Conservation (phyloP, 2,888 invertebrate genomes). For the Drosophila borealis region DNA sequence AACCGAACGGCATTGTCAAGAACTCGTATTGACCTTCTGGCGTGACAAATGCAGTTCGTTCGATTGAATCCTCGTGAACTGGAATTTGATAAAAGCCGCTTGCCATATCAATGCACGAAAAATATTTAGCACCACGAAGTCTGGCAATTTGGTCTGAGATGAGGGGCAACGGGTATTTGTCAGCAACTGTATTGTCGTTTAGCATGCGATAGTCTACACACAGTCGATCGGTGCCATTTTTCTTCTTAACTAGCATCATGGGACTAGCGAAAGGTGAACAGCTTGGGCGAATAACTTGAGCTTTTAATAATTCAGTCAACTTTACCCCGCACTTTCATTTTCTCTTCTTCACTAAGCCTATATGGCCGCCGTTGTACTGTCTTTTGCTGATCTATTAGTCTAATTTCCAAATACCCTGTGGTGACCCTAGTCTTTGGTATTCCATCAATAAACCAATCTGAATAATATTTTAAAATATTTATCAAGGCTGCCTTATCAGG, state of each 20-base stretch:
- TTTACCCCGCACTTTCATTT: constrained; percentile 17
- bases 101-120: constrained; percentile 12
- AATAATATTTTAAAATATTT: too few relatives aligned
- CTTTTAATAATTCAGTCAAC: constrained; percentile 15
- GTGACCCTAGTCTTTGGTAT: constrained; percentile 12
- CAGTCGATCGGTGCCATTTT: constrained; percentile 6
- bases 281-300: constrained; percentile 13
- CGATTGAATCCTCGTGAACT: constrained; percentile 1
- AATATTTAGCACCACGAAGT: constrained; percentile 12
- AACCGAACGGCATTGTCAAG: constrained; percentile 7
- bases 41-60: not conserved
- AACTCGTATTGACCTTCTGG: too few relatives aligned
- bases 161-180: constrained; percentile 5
- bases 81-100: constrained; percentile 8
- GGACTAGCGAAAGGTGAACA: constrained; percentile 14
- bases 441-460: too few relatives aligned
- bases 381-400: constrained; percentile 17
- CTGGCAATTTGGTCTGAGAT: constrained; percentile 1
- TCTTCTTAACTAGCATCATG: constrained; percentile 14
- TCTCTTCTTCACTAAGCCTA: constrained; percentile 22
- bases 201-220: constrained; percentile 3
- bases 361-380: constrained; percentile 19
- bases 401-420: constrained; percentile 16
- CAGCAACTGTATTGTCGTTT: constrained; percentile 14
- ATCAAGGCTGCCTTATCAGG: too few relatives aligned